Evolutionary conservation across 1,140 invertebrate genomes (phyloP).

Genomic region (Pogonus chalceus): DNA sequence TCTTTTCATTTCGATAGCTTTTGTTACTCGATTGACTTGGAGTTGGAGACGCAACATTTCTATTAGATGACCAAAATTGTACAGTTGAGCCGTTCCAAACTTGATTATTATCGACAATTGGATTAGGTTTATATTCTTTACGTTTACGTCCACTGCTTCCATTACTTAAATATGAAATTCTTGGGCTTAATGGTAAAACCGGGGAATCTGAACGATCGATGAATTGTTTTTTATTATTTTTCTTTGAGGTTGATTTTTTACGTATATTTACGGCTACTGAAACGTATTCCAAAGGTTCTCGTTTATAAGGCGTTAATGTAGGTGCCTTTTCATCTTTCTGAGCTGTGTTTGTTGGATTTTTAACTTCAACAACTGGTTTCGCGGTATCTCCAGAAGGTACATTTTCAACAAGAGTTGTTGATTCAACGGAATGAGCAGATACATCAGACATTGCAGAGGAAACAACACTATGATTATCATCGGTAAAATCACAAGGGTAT

Average conservation of each 20-base stretch:
- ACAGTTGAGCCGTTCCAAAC: conserved; percentile 56
- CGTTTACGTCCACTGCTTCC: conserved; percentile 7
- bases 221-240: conserved; percentile 47
- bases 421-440: conserved; percentile 50
- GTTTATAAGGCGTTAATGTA: conserved; percentile 46
- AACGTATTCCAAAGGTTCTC: conserved; percentile 54
- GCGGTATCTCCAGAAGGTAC: conserved; percentile 18
- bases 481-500: conserved; percentile 47
- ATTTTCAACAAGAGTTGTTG: conserved; percentile 37
- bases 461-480: conserved; percentile 60
- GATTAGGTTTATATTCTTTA: conserved; percentile 9
- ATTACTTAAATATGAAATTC: conserved; percentile 10
- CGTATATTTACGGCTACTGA: conserved; percentile 44
- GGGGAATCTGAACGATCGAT: conserved; percentile 51
- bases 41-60: conserved; percentile 41
- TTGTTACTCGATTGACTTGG: conserved; percentile 39
- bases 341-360: conserved; percentile 14
- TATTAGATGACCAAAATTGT: conserved; percentile 48
- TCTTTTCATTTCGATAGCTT: conserved; percentile 38
- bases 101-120: conserved; percentile 21
- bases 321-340: conserved; percentile 24
- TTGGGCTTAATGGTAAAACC: conserved; percentile 33
- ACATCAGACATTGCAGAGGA: conserved; percentile 61
- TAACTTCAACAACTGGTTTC: neutral
- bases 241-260: conserved; percentile 50